Base-by-base conservation (phyloP, 2,888 invertebrate genomes). In the Agapostemon virescens region DNA sequence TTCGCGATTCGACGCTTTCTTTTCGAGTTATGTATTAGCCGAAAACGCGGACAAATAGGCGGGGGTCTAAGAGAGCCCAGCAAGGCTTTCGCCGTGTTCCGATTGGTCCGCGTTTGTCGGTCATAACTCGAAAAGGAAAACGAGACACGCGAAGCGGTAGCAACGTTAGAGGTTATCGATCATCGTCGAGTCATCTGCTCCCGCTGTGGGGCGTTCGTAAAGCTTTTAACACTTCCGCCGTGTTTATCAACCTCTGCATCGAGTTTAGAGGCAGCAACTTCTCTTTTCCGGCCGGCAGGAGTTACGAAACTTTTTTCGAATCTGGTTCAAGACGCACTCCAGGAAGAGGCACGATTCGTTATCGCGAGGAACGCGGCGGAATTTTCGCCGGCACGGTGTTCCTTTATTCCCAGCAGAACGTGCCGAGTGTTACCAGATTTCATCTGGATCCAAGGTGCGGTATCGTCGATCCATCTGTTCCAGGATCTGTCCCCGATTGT, bases 351-450 rank as follows among this genome's bases (percentile, higher is more conserved):
- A 20, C 73, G 45, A 52, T 61, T 68, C 74, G 77, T 68, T 68
- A 74, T 74, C 74, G 49, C 26, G 40, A 17, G 26, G 38, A 33
- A 30, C 74, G 58, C 40, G 38, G 38, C 15, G 17, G 45, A 30
- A 45, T 73, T 67, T 61, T 45, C 17, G 17, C 1, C 40, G 49
- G 68, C 49, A 78, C 42, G 69, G 17, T 63, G 70, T 71, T 64
- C 55, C 66, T 67, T 70, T 79, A 73, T 84, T 73, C 69, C 26
- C 13, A 11, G 9, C 40, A 42, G 71, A 75, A 86, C 84, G 87
- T 87, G 87, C 83, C 86, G 77, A 87, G 82, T 79, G 83, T 82
- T 74, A 49, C 55, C 49, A 81, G 87, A 87, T 86, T 78, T 74
- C 84, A 85, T 87, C 85, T 81, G 81, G 77, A 75, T 80, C 71